A percentile compares a stretch with the other conserved stretches of the same genome.
Conservation (phyloP, 2,797 vertebrate species). For the Enteromius mattozi region DNA sequence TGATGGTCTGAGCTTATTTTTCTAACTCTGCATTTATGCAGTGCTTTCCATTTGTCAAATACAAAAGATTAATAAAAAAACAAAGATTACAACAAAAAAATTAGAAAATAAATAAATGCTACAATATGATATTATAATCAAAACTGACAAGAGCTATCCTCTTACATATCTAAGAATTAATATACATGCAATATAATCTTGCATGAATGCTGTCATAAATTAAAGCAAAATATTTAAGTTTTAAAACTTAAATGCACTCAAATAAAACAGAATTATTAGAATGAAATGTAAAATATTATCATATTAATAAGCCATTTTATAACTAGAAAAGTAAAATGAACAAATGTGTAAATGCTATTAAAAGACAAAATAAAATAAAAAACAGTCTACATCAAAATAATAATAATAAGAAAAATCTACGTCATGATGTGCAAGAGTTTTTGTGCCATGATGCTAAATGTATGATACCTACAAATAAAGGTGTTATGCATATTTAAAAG, state of each 20-base stretch:
- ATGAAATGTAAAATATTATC: not conserved
- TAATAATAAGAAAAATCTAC: not conserved
- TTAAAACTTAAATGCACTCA: not conserved
- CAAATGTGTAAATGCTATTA: not conserved
- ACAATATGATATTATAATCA: not conserved
- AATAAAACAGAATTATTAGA: not conserved
- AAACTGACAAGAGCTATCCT: not conserved
- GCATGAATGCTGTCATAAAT: not conserved
- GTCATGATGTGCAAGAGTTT: not conserved
- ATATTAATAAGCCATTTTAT: not conserved
- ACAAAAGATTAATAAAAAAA: not conserved
- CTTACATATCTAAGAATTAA: not conserved
- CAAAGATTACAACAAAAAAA: not conserved
- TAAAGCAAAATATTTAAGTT: not conserved
- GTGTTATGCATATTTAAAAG: not conserved
- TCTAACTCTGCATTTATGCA: too few species aligned
- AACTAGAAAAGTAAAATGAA: not conserved
- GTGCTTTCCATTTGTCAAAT: not conserved
- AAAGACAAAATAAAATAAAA: not conserved
- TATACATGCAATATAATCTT: not conserved
- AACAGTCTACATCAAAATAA: not conserved
- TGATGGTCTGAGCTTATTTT: not conserved
- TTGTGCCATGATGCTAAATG: not conserved
- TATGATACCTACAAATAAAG: not conserved
- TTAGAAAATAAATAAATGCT: not conserved